Evolutionary conservation across 1,140 invertebrate genomes (phyloP).

Genomic region (Cyphomyrmex costatus): DNA sequence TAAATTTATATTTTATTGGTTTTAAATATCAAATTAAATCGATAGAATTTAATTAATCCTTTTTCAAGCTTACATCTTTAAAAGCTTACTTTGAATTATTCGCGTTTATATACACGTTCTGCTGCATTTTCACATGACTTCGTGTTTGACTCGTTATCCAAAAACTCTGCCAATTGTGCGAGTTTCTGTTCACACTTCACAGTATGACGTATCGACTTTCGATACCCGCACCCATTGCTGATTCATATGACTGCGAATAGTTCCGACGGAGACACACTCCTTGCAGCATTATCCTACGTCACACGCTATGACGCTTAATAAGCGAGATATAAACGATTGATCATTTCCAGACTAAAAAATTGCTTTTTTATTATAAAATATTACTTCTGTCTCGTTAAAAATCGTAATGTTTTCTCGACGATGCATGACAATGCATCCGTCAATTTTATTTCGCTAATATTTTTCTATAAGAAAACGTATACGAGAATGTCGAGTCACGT

Average conservation of each 20-base stretch:
- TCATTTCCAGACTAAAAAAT: constrained; percentile 19
- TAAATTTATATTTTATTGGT: background rate
- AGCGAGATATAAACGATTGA: background rate
- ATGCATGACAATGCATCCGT: background rate
- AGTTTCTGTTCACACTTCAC: constrained; percentile 19
- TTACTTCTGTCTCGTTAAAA: background rate
- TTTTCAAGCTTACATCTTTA: background rate
- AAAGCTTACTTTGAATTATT: background rate
- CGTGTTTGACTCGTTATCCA: constrained; percentile 43
- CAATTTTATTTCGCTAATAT: background rate
- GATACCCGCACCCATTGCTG: constrained; percentile 59
- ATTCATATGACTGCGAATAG: constrained; percentile 48
- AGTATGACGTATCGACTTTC: constrained; percentile 62
- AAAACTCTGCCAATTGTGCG: constrained; percentile 34
- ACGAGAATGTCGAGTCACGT: background rate
- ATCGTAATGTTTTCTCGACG: background rate
- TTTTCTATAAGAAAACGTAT: background rate
- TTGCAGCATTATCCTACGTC: constrained; percentile 14
- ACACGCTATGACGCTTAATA: constrained; percentile 43
- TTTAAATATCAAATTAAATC: background rate
- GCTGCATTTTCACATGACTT: background rate
- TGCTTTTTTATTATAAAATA: constrained; percentile 21
- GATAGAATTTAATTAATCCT: background rate
- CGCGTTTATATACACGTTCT: background rate
- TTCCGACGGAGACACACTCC: constrained; percentile 9